phyloP scores from a whole-genome alignment of 2,797 vertebrate genomes.

The Macroramphosus scolopax region DNA sequence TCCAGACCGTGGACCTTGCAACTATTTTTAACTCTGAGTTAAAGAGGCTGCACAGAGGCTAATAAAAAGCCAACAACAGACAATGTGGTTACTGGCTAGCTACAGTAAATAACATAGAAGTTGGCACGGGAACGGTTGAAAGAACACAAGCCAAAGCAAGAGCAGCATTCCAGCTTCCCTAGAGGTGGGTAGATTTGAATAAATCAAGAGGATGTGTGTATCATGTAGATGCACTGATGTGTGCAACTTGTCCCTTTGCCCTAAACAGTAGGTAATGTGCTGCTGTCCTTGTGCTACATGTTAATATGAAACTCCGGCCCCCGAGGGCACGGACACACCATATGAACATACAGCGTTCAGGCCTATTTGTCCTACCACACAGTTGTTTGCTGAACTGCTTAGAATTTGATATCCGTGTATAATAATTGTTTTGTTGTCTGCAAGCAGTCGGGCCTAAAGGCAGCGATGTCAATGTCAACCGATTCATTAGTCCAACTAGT shows the following conservation, averaged over 20 bases:
- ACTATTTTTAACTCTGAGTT: conserved; percentile 8
- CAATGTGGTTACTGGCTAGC: conserved; percentile 8
- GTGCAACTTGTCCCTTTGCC: conserved; percentile 29
- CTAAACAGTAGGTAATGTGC: conserved; percentile 31
- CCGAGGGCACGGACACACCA: conserved; percentile 6
- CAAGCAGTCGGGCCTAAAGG: no score
- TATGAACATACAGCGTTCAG: conserved; percentile 17
- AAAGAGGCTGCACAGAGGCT: conserved; percentile 12
- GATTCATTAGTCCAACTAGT: no score
- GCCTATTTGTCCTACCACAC: conserved; percentile 8
- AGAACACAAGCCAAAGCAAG: conserved; percentile 7
- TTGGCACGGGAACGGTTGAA: conserved; percentile 1
- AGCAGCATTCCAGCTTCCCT: conserved; percentile 14
- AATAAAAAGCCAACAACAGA: conserved; percentile 7
- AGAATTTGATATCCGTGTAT: conserved; percentile 1
- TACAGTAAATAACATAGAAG: conserved; percentile 10
- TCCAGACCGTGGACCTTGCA: conserved; percentile 1
- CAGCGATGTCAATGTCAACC: no score
- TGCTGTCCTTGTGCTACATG: conserved; percentile 30
- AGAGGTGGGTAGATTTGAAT: conserved; percentile 38
- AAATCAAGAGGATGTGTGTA: conserved; percentile 34
- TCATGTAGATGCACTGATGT: conserved; percentile 38
- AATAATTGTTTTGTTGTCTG: no score
- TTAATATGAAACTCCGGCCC: conserved; percentile 17
- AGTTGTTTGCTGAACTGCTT: conserved; percentile 1